A percentile compares a stretch with the other conserved stretches of the same genome.
These are phyloP conservation scores for Macroteleia sp. DNA, from an alignment of 2,888 invertebrate species.

Conservation along the genomic window DNA sequence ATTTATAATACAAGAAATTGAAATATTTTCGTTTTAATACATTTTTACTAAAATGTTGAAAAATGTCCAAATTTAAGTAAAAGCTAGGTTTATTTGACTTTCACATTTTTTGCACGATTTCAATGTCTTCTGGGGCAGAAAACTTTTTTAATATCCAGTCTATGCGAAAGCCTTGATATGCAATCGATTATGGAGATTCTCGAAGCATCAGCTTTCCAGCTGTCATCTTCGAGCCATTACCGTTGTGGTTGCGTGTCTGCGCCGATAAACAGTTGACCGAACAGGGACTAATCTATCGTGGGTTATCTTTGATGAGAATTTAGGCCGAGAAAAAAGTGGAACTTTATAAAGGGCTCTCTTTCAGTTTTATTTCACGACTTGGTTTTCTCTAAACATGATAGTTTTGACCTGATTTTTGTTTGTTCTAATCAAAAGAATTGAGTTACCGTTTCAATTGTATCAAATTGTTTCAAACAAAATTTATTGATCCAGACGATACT, in stretches of 20 bases:
- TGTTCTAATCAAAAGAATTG: constrained; percentile 20
- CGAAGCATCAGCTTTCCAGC: constrained; percentile 44
- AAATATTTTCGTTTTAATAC: too few species aligned
- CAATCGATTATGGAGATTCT: constrained; percentile 53
- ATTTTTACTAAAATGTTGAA: too few species aligned
- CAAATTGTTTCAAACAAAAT: neutral
- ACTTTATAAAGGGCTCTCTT: constrained; percentile 6
- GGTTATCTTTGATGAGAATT: constrained; percentile 37
- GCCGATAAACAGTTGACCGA: constrained; percentile 50
- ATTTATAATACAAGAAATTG: too few species aligned
- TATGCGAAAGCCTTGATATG: constrained; percentile 37
- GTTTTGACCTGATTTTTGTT: constrained; percentile 25
- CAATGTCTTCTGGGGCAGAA: neutral
- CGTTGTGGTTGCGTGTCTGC: constrained; percentile 38
- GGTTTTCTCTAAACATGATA: constrained; percentile 11
- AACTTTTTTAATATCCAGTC: constrained; percentile 42
- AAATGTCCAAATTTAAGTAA: too few species aligned
- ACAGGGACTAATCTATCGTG: constrained; percentile 38
- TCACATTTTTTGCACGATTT: constrained; percentile 4
- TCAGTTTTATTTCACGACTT: constrained; percentile 12
- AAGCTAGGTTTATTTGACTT: too few species aligned
- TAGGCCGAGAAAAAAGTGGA: constrained; percentile 30
- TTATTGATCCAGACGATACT: neutral
- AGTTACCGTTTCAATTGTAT: constrained; percentile 1
- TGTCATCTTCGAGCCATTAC: constrained; percentile 42